Evolutionary conservation across 2,797 vertebrate genomes (phyloP).

Genomic region (Dendrocincla fuliginosa): DNA sequence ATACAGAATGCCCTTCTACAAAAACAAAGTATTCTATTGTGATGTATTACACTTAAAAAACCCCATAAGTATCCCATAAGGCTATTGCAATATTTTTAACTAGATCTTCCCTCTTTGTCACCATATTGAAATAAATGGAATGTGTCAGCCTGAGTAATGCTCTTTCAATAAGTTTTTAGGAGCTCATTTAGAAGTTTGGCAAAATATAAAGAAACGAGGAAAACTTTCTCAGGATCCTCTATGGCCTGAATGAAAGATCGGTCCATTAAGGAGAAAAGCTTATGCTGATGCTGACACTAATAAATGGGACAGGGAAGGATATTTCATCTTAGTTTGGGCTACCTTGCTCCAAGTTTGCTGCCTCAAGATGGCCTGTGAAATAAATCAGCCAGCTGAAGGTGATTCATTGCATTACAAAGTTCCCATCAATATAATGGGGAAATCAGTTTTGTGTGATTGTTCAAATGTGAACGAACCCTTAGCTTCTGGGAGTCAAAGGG

Average conservation of each 20-base stretch:
- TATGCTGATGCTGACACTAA: slow-evolving; percentile 68
- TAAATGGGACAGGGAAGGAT: slow-evolving; percentile 48
- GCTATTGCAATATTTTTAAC: slow-evolving; percentile 70
- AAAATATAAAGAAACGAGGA: slow-evolving; percentile 67
- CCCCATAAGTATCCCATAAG: slow-evolving; percentile 68
- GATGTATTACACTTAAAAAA: slow-evolving; percentile 60
- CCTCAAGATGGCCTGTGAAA: slow-evolving; percentile 43
- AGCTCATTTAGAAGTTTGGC: slow-evolving; percentile 57
- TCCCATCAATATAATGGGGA: slow-evolving; percentile 49
- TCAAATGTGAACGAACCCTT: neutral
- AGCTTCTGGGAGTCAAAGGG: neutral
- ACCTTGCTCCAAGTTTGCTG: slow-evolving; percentile 54
- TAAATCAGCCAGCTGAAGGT: slow-evolving; percentile 53
- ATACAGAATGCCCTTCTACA: slow-evolving; percentile 59
- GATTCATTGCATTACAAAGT: slow-evolving; percentile 44
- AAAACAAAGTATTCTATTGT: slow-evolving; percentile 78
- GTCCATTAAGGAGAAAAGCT: slow-evolving; percentile 53
- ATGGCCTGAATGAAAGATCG: slow-evolving; percentile 63
- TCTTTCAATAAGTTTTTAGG: slow-evolving; percentile 71
- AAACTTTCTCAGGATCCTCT: slow-evolving; percentile 75
- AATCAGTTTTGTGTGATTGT: slow-evolving; percentile 31
- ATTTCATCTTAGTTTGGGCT: slow-evolving; percentile 47
- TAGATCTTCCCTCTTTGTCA: slow-evolving; percentile 73
- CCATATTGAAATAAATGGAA: slow-evolving; percentile 71
- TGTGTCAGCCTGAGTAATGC: slow-evolving; percentile 72